Evolutionary conservation across 2,888 invertebrate species (phyloP).

Genomic region (Gymnoscelis rufifasciata): DNA sequence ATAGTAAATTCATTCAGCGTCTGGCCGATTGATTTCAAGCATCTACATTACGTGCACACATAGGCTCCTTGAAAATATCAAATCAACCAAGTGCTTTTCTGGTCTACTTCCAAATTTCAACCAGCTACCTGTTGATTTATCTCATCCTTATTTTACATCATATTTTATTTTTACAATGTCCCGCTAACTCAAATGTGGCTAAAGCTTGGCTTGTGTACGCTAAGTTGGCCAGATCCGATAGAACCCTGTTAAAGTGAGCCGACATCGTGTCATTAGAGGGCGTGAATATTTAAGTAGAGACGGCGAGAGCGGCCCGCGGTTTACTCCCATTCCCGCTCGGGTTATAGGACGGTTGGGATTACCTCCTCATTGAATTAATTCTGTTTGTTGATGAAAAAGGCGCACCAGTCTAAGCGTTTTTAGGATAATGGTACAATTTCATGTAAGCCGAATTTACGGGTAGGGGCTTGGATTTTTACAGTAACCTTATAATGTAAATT

Average conservation of each 20-base stretch:
- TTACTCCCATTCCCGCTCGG: constrained; percentile 52
- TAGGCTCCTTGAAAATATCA: constrained; percentile 1
- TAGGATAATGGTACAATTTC: constrained; percentile 37
- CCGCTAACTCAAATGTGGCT: constrained; percentile 14
- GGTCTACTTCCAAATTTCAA: constrained; percentile 7
- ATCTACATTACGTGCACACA: background rate
- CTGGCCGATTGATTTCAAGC: background rate
- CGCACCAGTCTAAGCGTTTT: constrained; percentile 41
- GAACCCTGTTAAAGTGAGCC: constrained; percentile 57
- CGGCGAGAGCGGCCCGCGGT: constrained; percentile 56
- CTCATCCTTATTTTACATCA: constrained; percentile 7
- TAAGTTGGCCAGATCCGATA: constrained; percentile 38
- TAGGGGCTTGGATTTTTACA: constrained; percentile 7
- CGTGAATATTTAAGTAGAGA: constrained; percentile 71
- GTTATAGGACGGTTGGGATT: constrained; percentile 61
- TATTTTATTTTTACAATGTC: constrained; percentile 13
- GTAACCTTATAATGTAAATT: background rate
- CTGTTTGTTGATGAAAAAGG: constrained; percentile 57
- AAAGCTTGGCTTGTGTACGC: constrained; percentile 33
- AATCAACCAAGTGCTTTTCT: constrained; percentile 4
- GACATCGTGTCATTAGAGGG: constrained; percentile 70
- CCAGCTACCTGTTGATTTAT: constrained; percentile 18
- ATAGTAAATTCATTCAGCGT: background rate
- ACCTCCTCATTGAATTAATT: constrained; percentile 67
- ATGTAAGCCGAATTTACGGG: constrained; percentile 23